Percentiles rank a stretch among this genome's conserved stretches.
Evolutionary conservation across 92 coral and sea anemone species (phyloP).

Genomic region (Actinostola sp.): DNA sequence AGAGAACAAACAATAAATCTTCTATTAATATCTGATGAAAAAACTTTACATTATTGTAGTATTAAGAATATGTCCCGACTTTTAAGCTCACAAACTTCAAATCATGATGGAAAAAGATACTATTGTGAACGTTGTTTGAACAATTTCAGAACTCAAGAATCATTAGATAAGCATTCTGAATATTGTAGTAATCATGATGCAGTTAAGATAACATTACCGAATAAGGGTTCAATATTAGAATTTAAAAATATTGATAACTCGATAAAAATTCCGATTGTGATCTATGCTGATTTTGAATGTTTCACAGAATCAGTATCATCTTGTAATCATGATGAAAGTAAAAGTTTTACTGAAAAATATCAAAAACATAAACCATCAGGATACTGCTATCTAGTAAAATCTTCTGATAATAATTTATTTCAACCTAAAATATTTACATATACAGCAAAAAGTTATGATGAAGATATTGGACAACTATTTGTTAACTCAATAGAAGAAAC

Average conservation of each 20-base stretch:
- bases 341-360: neutral
- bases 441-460: constrained; percentile 19
- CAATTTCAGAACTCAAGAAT: no score
- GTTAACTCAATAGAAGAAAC: constrained; percentile 35
- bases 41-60: constrained; percentile 6
- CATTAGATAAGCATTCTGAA: no score
- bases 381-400: constrained; percentile 18
- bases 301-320: constrained; percentile 2
- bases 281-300: constrained; percentile 36
- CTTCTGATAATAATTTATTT: constrained; percentile 4
- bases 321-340: neutral
- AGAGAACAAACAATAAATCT: constrained; percentile 19
- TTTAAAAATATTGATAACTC: constrained; percentile 2
- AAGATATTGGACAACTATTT: constrained; percentile 22
- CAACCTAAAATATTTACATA: neutral
- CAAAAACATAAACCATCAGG: constrained; percentile 37
- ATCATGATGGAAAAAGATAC: no score
- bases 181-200: no score
- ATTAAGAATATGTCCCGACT: no score
- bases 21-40: neutral
- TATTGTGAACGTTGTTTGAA: no score
- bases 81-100: no score
- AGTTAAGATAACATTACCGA: constrained; percentile 1
- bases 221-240: neutral
- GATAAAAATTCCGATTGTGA: constrained; percentile 18